phyloP scores from a whole-genome alignment of 2,797 vertebrate species.

The Nyctibius grandis region DNA sequence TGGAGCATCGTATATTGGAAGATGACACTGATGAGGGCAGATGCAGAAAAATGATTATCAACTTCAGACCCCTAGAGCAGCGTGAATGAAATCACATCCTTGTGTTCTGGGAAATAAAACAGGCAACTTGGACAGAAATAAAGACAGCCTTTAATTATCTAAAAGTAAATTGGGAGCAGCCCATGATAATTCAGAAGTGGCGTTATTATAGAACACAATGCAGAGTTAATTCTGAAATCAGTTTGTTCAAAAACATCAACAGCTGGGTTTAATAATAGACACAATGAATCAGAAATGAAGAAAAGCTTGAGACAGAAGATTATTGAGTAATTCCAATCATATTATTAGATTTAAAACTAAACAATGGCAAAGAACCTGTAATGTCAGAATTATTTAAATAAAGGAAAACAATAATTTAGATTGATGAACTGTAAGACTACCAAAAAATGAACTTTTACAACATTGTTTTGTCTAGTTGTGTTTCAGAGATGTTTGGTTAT shows the following conservation, averaged over 20 bases:
- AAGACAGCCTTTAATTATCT: constrained; percentile 80
- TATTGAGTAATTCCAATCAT: constrained; percentile 71
- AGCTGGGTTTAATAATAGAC: constrained; percentile 77
- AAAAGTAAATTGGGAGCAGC: constrained; percentile 78
- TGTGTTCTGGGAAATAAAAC: constrained; percentile 78
- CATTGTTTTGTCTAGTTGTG: neutral
- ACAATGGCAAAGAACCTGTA: constrained; percentile 26
- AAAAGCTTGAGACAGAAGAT: constrained; percentile 71
- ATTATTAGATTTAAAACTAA: constrained; percentile 69
- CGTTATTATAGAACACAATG: constrained; percentile 74
- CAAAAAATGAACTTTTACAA: neutral
- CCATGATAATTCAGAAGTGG: constrained; percentile 73
- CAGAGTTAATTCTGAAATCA: constrained; percentile 77
- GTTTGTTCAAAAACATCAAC: constrained; percentile 78
- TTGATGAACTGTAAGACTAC: neutral
- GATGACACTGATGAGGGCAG: constrained; percentile 66
- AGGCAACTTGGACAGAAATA: constrained; percentile 72
- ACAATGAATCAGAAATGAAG: constrained; percentile 74
- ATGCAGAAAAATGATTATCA: constrained; percentile 77
- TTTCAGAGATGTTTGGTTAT: neutral
- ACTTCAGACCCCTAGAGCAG: constrained; percentile 75
- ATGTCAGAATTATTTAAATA: constrained; percentile 30
- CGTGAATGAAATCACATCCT: constrained; percentile 70
- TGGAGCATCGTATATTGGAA: constrained; percentile 42
- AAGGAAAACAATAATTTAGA: constrained; percentile 29